A percentile compares a stretch with the other conserved stretches of the same genome.
These are phyloP conservation scores for Oncorhynchus tshawytscha DNA, from an alignment of 2,113 vertebrate genomes.

Conservation along the genomic window DNA sequence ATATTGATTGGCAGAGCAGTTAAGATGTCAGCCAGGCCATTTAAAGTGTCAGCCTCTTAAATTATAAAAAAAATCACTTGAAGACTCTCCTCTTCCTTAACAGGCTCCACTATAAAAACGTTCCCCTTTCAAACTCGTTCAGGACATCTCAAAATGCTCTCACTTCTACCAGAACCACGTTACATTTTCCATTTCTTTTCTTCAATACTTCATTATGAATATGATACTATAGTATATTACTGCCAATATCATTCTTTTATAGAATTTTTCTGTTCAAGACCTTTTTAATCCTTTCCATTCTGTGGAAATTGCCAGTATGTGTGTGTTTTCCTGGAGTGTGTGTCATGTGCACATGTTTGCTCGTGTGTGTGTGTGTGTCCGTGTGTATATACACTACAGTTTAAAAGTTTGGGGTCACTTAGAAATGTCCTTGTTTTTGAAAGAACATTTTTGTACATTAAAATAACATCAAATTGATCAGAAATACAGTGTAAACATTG, in stretches of 20 bases:
- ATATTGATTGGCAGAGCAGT: conserved; percentile 99
- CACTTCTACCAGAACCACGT: conserved; percentile 17
- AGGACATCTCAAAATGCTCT: conserved; percentile 34
- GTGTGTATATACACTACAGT: background rate
- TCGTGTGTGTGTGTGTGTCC: conserved; percentile 4
- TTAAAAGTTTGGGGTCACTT: too few species aligned
- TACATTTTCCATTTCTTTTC: conserved; percentile 48
- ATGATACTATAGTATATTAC: background rate
- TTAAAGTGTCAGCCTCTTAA: conserved; percentile 99
- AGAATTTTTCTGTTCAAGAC: background rate
- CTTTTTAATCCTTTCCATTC: background rate
- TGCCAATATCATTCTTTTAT: background rate
- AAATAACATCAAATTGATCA: too few species aligned
- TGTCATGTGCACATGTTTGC: background rate
- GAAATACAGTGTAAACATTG: too few species aligned
- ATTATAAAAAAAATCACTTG: conserved; percentile 97
- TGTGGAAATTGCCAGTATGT: background rate
- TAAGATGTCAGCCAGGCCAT: conserved; percentile 99
- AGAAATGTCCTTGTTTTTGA: too few species aligned
- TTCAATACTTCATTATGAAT: conserved; percentile 27
- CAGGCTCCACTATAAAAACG: conserved; percentile 89
- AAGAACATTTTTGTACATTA: too few species aligned
- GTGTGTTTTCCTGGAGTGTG: background rate
- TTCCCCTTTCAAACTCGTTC: conserved; percentile 84
- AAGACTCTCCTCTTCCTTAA: conserved; percentile 90